Conservation (phyloP, 2,888 invertebrate genomes). For the Willowsia nigromaculata region DNA sequence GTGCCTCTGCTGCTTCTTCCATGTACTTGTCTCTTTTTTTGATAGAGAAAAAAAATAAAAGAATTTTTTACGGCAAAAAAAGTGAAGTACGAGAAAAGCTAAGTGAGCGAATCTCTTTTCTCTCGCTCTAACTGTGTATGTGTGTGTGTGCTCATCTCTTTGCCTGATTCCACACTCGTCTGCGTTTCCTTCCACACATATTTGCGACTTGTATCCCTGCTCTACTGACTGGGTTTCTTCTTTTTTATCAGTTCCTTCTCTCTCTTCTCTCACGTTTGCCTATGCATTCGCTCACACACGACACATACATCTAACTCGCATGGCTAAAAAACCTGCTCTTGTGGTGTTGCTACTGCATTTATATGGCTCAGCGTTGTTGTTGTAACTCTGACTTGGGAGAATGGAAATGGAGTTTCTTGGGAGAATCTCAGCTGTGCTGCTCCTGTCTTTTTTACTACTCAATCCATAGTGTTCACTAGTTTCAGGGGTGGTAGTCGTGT, state of each 20-base stretch:
- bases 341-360: not conserved
- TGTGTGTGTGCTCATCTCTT: not conserved
- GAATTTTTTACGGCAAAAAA: constrained; percentile 7
- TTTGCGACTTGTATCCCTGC: not conserved
- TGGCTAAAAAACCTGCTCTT: constrained; percentile 25
- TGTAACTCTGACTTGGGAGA: constrained; percentile 9
- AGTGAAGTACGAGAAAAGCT: not conserved
- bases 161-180: not conserved
- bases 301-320: not conserved
- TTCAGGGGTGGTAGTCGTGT: not conserved
- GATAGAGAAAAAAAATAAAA: too few species aligned
- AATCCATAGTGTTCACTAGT: not conserved
- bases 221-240: not conserved
- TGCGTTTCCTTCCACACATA: not conserved
- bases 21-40: not conserved
- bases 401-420: constrained; percentile 35
- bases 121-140: not conserved
- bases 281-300: not conserved
- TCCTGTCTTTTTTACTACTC: not conserved
- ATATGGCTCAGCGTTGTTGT: not conserved
- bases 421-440: constrained; percentile 46
- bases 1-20: not conserved
- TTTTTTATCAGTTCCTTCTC: not conserved
- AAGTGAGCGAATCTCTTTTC: constrained; percentile 21
- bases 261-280: not conserved